These are phyloP conservation scores for Autographa gamma DNA, from an alignment of 2,888 invertebrate genomes.

Conservation along the genomic window DNA sequence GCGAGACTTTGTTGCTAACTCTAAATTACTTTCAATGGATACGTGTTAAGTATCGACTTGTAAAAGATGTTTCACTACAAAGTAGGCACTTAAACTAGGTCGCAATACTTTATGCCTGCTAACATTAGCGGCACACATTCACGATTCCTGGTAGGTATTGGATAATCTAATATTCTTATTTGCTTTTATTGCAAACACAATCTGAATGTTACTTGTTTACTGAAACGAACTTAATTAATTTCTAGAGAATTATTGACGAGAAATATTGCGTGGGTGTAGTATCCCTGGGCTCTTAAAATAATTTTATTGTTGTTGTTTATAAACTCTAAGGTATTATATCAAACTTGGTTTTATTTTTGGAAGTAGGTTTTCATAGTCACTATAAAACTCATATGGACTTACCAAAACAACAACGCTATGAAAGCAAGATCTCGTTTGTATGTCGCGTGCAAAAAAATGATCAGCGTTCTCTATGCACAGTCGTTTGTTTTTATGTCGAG, in stretches of 20 bases:
- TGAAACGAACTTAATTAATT: slow-evolving; percentile 15
- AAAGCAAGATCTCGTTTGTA: background rate
- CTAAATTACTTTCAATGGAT: slow-evolving; percentile 53
- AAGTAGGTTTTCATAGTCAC: background rate
- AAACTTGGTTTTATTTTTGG: background rate
- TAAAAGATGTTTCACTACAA: slow-evolving; percentile 41
- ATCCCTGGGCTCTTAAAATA: background rate
- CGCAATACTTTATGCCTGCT: slow-evolving; percentile 17
- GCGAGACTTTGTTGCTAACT: slow-evolving; percentile 55
- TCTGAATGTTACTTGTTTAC: slow-evolving; percentile 2
- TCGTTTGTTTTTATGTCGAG: slow-evolving; percentile 5
- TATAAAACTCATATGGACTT: background rate
- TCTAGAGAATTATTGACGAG: slow-evolving; percentile 9
- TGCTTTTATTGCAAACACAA: slow-evolving; percentile 15
- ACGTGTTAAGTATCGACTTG: slow-evolving; percentile 51
- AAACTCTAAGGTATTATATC: background rate
- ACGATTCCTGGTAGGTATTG: slow-evolving; percentile 46
- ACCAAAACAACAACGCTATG: background rate
- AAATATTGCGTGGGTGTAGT: background rate
- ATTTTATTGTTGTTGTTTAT: background rate
- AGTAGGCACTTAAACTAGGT: slow-evolving; percentile 36
- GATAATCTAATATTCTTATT: slow-evolving; percentile 15
- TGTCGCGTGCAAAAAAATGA: background rate
- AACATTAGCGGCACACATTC: slow-evolving; percentile 20
- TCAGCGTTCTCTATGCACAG: slow-evolving; percentile 6